These are phyloP conservation scores for Altica lythri DNA, from an alignment of 2,888 invertebrate genomes.

Conservation along the genomic window DNA sequence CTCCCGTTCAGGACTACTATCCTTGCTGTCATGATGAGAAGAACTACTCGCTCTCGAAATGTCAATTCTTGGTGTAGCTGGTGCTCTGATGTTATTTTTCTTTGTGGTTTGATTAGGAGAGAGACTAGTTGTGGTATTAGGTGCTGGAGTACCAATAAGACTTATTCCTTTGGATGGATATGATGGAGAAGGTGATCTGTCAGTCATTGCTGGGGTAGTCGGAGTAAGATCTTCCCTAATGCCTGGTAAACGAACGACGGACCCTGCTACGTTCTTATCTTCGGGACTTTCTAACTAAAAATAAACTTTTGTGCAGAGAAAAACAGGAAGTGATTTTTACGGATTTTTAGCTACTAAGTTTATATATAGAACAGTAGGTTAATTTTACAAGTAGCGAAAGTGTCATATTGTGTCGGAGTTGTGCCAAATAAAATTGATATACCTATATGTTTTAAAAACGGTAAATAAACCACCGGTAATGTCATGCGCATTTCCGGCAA, in stretches of 20 bases:
- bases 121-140: constrained; percentile 17
- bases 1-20: constrained; percentile 84
- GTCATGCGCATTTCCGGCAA: too few species aligned
- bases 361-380: too few species aligned
- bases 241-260: constrained; percentile 62
- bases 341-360: too few species aligned
- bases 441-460: too few species aligned
- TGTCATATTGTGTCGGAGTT: too few species aligned
- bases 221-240: constrained; percentile 61
- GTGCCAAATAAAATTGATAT: too few species aligned
- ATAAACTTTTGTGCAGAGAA: neutral
- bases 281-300: constrained; percentile 65
- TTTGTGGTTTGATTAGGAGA: constrained; percentile 39
- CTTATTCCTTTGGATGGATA: constrained; percentile 48
- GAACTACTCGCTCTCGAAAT: constrained; percentile 88
- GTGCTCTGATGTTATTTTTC: constrained; percentile 57
- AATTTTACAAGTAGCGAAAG: too few species aligned
- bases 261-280: constrained; percentile 56
- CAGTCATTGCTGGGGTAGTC: constrained; percentile 35
- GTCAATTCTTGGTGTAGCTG: constrained; percentile 83
- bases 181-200: constrained; percentile 31
- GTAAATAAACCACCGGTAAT: too few species aligned
- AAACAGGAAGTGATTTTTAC: too few species aligned
- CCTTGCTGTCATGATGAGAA: constrained; percentile 84
- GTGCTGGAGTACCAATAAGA: constrained; percentile 43